These are phyloP conservation scores for Chascanopsetta lugubris DNA, from an alignment of 2,113 vertebrate species.

Conservation along the genomic window DNA sequence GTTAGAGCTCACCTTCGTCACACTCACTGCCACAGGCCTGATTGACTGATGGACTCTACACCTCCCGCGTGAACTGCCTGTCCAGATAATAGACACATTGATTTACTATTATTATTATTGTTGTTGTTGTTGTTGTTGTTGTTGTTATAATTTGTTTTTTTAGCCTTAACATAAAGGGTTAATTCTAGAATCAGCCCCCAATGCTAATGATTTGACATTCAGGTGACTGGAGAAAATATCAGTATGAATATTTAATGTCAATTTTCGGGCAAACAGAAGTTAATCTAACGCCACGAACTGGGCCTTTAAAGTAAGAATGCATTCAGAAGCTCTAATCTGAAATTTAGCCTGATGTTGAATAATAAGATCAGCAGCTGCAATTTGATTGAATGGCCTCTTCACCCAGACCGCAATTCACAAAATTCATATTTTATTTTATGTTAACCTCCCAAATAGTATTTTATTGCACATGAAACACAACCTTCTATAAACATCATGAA, in stretches of 20 bases:
- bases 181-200: too few relatives aligned
- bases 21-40: constrained; percentile 47
- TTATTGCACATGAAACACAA: constrained; percentile 72
- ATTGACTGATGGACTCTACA: constrained; percentile 57
- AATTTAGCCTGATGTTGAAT: neutral
- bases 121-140: too few relatives aligned
- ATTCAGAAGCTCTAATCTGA: too few relatives aligned
- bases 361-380: constrained; percentile 8
- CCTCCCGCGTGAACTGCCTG: neutral
- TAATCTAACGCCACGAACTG: too few relatives aligned
- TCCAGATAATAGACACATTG: neutral
- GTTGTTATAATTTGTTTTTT: neutral
- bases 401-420: constrained; percentile 39
- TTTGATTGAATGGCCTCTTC: constrained; percentile 17
- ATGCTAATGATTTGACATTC: too few relatives aligned
- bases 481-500: constrained; percentile 66
- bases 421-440: constrained; percentile 68
- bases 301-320: too few relatives aligned
- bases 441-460: constrained; percentile 62
- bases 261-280: too few relatives aligned
- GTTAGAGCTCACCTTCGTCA: constrained; percentile 63
- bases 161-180: too few relatives aligned
- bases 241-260: too few relatives aligned
- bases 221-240: too few relatives aligned
- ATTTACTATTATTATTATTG: too few relatives aligned